phyloP scores from a whole-genome alignment of 1,140 invertebrate genomes.

The Amphibalanus amphitrite region DNA sequence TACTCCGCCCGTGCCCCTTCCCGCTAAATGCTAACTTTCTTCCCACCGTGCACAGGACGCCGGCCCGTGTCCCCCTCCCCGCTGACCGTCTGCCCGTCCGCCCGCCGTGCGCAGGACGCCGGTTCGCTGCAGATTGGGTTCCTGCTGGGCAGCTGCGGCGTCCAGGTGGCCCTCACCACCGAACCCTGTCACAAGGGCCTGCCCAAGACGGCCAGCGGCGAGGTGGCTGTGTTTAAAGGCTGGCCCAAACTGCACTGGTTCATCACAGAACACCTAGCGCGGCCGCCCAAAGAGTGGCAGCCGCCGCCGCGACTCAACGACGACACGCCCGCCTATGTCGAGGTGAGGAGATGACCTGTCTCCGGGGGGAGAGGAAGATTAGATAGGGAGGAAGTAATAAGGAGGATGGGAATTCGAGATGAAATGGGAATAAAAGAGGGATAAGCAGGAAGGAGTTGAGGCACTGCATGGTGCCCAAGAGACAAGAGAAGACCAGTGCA shows the following conservation, averaged over 20 bases:
- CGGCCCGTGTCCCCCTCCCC: no score
- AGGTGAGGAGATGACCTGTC: conserved; percentile 35
- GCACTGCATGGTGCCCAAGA: no score
- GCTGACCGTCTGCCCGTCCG: background rate
- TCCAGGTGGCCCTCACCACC: conserved; percentile 87
- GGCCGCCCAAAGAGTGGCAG: conserved; percentile 88
- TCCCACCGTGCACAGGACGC: no score
- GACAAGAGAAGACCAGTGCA: no score
- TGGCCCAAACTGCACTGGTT: conserved; percentile 96
- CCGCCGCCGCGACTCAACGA: conserved; percentile 78
- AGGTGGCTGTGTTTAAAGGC: conserved; percentile 87
- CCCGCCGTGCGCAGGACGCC: conserved; percentile 45
- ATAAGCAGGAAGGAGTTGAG: no score
- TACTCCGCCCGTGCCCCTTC: no score
- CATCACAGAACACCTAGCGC: conserved; percentile 85
- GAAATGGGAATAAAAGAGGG: no score
- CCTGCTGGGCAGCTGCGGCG: conserved; percentile 83
- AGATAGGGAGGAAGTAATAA: no score
- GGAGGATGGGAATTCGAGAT: no score
- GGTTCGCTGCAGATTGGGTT: conserved; percentile 94
- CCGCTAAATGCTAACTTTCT: no score
- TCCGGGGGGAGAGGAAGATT: no score
- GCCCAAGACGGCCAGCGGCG: conserved; percentile 80
- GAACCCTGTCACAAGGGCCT: conserved; percentile 93
- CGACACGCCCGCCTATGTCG: conserved; percentile 89